phyloP scores from a whole-genome alignment of 2,888 invertebrate species.

The Esperia sulphurella region DNA sequence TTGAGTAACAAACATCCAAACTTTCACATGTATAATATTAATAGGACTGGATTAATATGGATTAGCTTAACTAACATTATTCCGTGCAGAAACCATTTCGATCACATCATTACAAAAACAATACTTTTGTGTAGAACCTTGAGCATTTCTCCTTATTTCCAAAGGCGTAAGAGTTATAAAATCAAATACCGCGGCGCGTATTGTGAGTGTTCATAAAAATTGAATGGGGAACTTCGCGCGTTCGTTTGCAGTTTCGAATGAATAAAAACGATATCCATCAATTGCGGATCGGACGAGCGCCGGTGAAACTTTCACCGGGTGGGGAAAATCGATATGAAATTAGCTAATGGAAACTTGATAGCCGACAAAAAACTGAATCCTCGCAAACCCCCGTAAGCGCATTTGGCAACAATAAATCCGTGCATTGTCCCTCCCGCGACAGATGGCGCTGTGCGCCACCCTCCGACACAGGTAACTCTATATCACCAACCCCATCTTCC shows the following conservation, averaged over 20 bases:
- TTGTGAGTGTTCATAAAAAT: conserved; percentile 53
- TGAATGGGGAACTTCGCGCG: conserved; percentile 54
- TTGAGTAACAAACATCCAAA: no score
- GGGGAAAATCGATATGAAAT: conserved; percentile 66
- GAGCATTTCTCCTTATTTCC: conserved; percentile 2
- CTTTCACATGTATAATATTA: no score
- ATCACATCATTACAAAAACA: no score
- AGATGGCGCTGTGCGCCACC: conserved; percentile 58
- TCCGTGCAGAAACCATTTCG: no score
- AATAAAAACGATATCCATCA: conserved; percentile 72
- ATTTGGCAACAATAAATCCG: conserved; percentile 69
- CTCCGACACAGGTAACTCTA: conserved; percentile 63
- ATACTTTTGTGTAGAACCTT: neutral
- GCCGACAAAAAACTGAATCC: conserved; percentile 67
- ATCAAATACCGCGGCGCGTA: conserved; percentile 49
- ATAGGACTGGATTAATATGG: no score
- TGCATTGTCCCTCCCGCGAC: conserved; percentile 60
- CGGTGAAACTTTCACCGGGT: conserved; percentile 53
- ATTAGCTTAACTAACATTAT: no score
- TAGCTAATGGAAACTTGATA: conserved; percentile 79
- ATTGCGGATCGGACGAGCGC: conserved; percentile 47
- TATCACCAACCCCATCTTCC: conserved; percentile 26
- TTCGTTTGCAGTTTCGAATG: conserved; percentile 53
- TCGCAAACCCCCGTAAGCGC: conserved; percentile 60
- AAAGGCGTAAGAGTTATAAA: conserved; percentile 22